phyloP scores from a whole-genome alignment of 2,888 invertebrate genomes.

The Erpobdella octoculata region DNA sequence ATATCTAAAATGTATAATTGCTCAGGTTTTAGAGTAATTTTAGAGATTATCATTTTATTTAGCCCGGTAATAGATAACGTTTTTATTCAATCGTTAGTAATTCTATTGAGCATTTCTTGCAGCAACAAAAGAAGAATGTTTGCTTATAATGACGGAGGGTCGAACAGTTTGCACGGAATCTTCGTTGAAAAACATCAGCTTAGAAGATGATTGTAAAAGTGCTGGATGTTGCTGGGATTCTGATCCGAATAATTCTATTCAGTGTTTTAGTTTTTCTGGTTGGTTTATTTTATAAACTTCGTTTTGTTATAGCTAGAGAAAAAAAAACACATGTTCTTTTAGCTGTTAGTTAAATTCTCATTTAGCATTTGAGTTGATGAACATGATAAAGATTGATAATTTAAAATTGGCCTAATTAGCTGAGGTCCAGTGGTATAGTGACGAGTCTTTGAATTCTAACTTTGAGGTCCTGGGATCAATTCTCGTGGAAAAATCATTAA shows the following conservation, averaged over 20 bases:
- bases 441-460: too few species aligned
- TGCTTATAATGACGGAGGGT: not conserved
- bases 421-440: too few species aligned
- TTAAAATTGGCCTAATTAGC: too few species aligned
- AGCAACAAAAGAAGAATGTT: slow-evolving; percentile 24
- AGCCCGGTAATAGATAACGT: not conserved
- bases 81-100: not conserved
- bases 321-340: too few species aligned
- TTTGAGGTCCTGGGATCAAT: too few species aligned
- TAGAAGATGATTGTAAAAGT: slow-evolving; percentile 10
- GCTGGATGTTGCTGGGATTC: slow-evolving; percentile 27
- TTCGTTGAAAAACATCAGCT: not conserved
- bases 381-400: too few species aligned
- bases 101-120: not conserved
- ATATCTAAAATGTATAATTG: not conserved
- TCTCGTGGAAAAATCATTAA: too few species aligned
- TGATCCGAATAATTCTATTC: not conserved
- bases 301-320: not conserved
- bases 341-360: too few species aligned
- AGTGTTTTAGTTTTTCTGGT: slow-evolving; percentile 4
- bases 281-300: not conserved
- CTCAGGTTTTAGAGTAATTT: not conserved
- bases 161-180: not conserved
- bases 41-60: not conserved
- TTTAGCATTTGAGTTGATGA: too few species aligned